Conservation (phyloP, 2,888 invertebrate species). For the Phortica okadai region DNA sequence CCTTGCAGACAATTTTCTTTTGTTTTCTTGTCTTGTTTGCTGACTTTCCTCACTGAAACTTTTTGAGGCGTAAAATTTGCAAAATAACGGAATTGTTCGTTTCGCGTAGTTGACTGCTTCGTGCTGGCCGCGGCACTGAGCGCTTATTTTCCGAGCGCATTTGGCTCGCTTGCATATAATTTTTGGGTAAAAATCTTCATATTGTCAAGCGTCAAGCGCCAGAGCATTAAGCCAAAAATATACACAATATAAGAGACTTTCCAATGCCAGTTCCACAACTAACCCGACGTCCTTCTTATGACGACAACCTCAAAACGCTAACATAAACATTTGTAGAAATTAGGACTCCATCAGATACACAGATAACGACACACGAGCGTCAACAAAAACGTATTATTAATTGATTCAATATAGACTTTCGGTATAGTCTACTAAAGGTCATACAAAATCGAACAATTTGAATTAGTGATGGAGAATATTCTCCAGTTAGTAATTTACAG, state of each 20-base stretch:
- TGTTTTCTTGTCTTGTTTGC: neutral
- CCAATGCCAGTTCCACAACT: no score
- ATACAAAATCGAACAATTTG: no score
- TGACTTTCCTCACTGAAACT: neutral
- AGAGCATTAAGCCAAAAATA: conserved; percentile 44
- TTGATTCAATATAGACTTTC: no score
- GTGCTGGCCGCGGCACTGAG: conserved; percentile 63
- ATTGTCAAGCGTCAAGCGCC: conserved; percentile 55
- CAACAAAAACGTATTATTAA: no score
- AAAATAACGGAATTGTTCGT: conserved; percentile 34
- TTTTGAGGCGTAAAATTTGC: neutral
- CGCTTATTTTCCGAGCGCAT: neutral
- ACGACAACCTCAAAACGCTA: no score
- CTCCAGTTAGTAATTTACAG: no score
- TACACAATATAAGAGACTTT: neutral
- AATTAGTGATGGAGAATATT: no score
- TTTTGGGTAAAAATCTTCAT: conserved; percentile 6
- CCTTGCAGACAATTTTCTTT: neutral
- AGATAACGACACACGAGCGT: no score
- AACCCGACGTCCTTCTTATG: no score
- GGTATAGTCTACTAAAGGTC: no score
- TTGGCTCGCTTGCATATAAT: conserved; percentile 8
- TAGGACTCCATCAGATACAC: no score
- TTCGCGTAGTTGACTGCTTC: conserved; percentile 63
- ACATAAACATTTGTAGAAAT: no score